Base-by-base conservation (phyloP, 2,888 invertebrate genomes). In the Xylota sylvarum region DNA sequence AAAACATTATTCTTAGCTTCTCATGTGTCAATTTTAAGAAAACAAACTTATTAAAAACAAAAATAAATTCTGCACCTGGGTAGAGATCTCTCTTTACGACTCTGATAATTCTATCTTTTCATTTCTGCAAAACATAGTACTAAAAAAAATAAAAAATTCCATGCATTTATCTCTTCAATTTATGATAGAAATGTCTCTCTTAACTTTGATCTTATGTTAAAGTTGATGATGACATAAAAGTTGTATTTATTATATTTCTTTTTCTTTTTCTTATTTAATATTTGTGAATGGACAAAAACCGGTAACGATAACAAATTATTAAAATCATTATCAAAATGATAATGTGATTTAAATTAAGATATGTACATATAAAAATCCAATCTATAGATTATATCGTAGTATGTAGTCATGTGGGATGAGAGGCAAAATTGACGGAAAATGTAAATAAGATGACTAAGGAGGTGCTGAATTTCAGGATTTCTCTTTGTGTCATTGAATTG, bases 271-370 rank as follows among this genome's bases (percentile, higher is more conserved):
- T 55, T 60, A 52, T 40, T 67, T 52, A 67, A 67, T 56, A 70
- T 77, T 67, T 67, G 56, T 77, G 67, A 77, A 77, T 77, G 58
- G 37, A 67, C 7, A n/a, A 77, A n/a, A 67, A 77, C 77, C 67
- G 35, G 77, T 77, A 30, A 48, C 32, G 48, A 65, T 19, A 67
- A 27, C 17, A 56, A 77, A 77, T 74, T 67, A 30, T 60, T 67
- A 50, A 77, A 67, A 60, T 67, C 5, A 48, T 67, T 40, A 37
- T 50, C 67, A 58, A 50, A 43, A 43, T 72, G 58, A 48, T 58
- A 43, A 72, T 70, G 35, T 35, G 48, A 35, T 50, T 46, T 40
- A 58, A 46, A 35, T 32, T 46, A 19, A 50, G 19, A 40, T 40
- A 19, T 17, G 17, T 48, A 27, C 17, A 7, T 48, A 23, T 30